Evolutionary conservation across 2,888 invertebrate species (phyloP).

Genomic region (Notodonta ziczac): DNA sequence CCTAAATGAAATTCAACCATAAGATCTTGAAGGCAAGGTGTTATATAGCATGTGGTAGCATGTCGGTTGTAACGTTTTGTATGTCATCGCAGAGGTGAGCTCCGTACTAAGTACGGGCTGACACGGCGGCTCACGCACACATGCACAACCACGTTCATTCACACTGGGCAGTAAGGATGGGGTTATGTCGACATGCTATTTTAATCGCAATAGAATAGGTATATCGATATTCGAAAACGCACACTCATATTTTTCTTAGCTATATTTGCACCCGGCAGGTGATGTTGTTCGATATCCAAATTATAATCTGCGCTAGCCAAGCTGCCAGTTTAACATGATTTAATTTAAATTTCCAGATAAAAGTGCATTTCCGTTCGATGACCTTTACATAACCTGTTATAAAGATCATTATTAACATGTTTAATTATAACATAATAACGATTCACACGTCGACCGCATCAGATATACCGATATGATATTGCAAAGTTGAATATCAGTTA

Average conservation of each 20-base stretch:
- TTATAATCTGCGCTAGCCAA: too few relatives aligned
- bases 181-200: constrained; percentile 32
- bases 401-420: background rate
- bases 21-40: background rate
- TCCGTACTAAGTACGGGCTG: constrained; percentile 80
- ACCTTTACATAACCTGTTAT: constrained; percentile 2
- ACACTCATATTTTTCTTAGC: too few relatives aligned
- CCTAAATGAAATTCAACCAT: constrained; percentile 8
- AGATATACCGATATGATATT: too few relatives aligned
- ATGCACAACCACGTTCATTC: constrained; percentile 71
- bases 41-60: constrained; percentile 17
- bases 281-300: too few relatives aligned
- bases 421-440: too few relatives aligned
- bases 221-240: background rate
- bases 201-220: background rate
- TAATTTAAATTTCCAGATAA: background rate
- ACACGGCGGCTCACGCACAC: constrained; percentile 56
- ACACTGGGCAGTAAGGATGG: constrained; percentile 67
- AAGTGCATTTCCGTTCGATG: constrained; percentile 1
- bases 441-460: too few relatives aligned
- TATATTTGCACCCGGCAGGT: too few relatives aligned
- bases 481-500: too few relatives aligned
- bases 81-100: constrained; percentile 40
- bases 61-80: constrained; percentile 50
- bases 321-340: background rate